Percentiles rank a stretch among this genome's conserved stretches.
Evolutionary conservation across 2,888 invertebrate species (phyloP).

Genomic region (Phaonia tiefii): DNA sequence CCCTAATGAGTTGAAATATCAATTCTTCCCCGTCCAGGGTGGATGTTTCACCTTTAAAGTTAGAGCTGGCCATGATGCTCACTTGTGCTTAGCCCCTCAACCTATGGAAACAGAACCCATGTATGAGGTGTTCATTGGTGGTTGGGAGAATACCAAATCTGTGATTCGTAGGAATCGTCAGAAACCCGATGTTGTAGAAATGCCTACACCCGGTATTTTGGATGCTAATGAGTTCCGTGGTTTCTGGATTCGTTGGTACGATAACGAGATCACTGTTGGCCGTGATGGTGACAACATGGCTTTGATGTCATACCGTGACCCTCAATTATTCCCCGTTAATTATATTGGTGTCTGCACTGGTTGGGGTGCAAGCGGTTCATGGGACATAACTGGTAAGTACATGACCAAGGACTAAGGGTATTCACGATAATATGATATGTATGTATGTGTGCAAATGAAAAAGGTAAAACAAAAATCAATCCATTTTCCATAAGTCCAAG

Average conservation of each 20-base stretch:
- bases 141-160: slow-evolving; percentile 92
- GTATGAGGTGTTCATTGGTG: slow-evolving; percentile 92
- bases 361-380: slow-evolving; percentile 90
- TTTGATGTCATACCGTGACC: slow-evolving; percentile 87
- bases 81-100: slow-evolving; percentile 88
- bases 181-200: slow-evolving; percentile 86
- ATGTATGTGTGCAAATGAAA: no score
- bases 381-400: no score
- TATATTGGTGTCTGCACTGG: slow-evolving; percentile 92
- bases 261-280: slow-evolving; percentile 86
- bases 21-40: slow-evolving; percentile 4
- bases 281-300: slow-evolving; percentile 86
- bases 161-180: slow-evolving; percentile 89
- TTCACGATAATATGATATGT: slow-evolving; percentile 86
- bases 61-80: slow-evolving; percentile 90
- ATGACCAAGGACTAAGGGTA: no score
- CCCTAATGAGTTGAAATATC: not conserved
- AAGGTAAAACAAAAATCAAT: no score
- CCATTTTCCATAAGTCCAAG: no score
- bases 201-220: slow-evolving; percentile 87
- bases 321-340: slow-evolving; percentile 85
- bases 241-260: slow-evolving; percentile 91
- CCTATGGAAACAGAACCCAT: slow-evolving; percentile 88
- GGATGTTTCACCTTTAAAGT: slow-evolving; percentile 87
- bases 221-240: slow-evolving; percentile 88